Percentiles rank a stretch among this genome's conserved stretches.
These are phyloP conservation scores for Volucella inflata DNA, from an alignment of 2,888 invertebrate species.

Conservation along the genomic window DNA sequence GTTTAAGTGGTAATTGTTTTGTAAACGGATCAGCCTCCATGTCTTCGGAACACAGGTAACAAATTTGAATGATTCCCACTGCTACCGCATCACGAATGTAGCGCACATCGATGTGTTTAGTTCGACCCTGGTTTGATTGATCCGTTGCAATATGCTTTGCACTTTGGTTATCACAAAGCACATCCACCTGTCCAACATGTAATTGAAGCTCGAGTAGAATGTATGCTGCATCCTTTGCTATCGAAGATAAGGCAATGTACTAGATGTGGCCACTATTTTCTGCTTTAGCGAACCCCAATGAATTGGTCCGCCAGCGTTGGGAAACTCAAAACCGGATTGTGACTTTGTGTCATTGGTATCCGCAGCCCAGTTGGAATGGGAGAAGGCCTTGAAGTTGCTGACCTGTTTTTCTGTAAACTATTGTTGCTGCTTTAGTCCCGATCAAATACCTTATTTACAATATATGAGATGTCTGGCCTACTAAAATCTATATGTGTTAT, in stretches of 20 bases:
- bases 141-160: slow-evolving; percentile 19
- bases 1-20: too few relatives aligned
- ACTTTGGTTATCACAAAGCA: slow-evolving; percentile 36
- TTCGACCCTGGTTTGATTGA: too few relatives aligned
- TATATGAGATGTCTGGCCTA: slow-evolving; percentile 54
- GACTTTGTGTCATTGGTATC: slow-evolving; percentile 34
- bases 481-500: slow-evolving; percentile 50
- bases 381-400: slow-evolving; percentile 19
- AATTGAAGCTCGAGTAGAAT: slow-evolving; percentile 27
- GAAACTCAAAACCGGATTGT: slow-evolving; percentile 21
- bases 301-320: slow-evolving; percentile 25
- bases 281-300: slow-evolving; percentile 25
- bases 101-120: too few relatives aligned
- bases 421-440: slow-evolving; percentile 12
- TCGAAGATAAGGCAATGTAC: slow-evolving; percentile 40
- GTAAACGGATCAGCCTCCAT: too few relatives aligned
- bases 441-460: slow-evolving; percentile 41
- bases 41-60: too few relatives aligned
- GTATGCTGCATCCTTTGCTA: slow-evolving; percentile 44
- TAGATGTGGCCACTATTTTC: slow-evolving; percentile 24
- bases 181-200: slow-evolving; percentile 17
- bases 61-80: too few relatives aligned
- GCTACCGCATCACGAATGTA: too few relatives aligned
- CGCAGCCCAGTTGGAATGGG: slow-evolving; percentile 36
- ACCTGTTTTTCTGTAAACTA: slow-evolving; percentile 25